phyloP scores from a whole-genome alignment of 1,140 invertebrate genomes.

The Drosophila nigrodunni region DNA sequence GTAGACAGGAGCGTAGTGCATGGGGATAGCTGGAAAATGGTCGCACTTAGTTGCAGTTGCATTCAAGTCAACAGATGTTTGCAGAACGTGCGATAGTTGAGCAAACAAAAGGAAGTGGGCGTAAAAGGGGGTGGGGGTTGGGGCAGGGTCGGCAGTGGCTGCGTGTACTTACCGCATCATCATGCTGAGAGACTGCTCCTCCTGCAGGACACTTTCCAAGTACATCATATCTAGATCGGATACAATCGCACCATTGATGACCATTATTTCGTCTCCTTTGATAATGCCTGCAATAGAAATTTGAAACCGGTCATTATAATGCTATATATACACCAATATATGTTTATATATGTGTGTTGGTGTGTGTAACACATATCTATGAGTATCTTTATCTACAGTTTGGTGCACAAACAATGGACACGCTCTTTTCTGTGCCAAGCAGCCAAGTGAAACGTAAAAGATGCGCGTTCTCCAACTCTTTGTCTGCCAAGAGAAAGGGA shows the following conservation, averaged over 20 bases:
- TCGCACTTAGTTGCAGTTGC: constrained; percentile 31
- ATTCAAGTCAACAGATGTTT: constrained; percentile 48
- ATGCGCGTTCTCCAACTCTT: constrained; percentile 32
- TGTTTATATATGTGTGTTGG: not conserved
- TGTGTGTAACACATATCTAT: constrained; percentile 1
- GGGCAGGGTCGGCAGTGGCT: too few relatives aligned
- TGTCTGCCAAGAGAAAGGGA: not conserved
- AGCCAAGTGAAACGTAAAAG: constrained; percentile 32
- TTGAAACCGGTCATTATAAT: constrained; percentile 35
- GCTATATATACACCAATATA: not conserved
- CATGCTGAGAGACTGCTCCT: constrained; percentile 97
- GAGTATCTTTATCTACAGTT: constrained; percentile 6
- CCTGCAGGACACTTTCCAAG: constrained; percentile 97
- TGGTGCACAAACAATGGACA: constrained; percentile 10
- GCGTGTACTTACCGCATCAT: constrained; percentile 92
- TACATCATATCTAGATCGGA: constrained; percentile 99
- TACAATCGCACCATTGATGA: constrained; percentile 98
- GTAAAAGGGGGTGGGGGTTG: not conserved
- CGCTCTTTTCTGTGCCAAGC: constrained; percentile 6
- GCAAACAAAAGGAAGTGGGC: constrained; percentile 16
- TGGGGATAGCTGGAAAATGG: constrained; percentile 20
- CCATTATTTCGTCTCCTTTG: constrained; percentile 99
- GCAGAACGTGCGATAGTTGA: constrained; percentile 36
- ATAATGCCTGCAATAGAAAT: constrained; percentile 91
- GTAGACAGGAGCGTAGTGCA: too few relatives aligned